These are phyloP conservation scores for Syrrhaptes paradoxus DNA, from an alignment of 2,113 vertebrate species.

Conservation along the genomic window DNA sequence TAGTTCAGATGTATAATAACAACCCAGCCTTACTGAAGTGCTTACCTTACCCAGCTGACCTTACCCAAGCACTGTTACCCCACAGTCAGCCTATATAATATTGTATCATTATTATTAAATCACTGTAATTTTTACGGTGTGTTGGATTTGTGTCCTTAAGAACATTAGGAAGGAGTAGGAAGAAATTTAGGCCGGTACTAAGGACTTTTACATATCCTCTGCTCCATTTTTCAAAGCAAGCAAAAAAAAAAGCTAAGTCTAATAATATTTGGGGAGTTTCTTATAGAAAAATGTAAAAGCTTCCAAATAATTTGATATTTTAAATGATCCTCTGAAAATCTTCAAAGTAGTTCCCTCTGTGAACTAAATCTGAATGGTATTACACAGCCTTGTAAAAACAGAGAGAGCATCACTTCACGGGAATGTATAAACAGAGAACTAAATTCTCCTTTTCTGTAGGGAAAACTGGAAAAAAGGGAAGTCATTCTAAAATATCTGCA, in stretches of 20 bases:
- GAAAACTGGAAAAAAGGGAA: slow-evolving; percentile 10
- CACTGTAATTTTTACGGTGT: not conserved
- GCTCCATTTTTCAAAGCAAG: not conserved
- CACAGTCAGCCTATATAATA: not conserved
- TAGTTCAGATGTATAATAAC: not conserved
- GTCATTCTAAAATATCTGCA: not conserved
- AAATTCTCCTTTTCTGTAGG: not conserved
- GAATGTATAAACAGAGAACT: slow-evolving; percentile 19
- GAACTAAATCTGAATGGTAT: not conserved
- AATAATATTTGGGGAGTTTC: not conserved
- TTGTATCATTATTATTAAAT: not conserved
- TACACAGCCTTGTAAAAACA: not conserved
- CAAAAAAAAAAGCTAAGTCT: not conserved
- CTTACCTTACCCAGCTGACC: not conserved
- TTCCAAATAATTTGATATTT: slow-evolving; percentile 1
- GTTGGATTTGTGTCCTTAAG: not conserved
- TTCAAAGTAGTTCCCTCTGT: not conserved
- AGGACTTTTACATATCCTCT: not conserved
- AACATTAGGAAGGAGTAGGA: not conserved
- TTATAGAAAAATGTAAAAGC: not conserved
- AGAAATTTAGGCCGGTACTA: not conserved
- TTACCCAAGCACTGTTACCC: not conserved
- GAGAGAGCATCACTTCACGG: not conserved
- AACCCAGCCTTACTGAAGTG: not conserved
- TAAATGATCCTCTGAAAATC: not conserved